Evolutionary conservation across 2,113 vertebrate species (phyloP).

Genomic region (Oriolus oriolus): DNA sequence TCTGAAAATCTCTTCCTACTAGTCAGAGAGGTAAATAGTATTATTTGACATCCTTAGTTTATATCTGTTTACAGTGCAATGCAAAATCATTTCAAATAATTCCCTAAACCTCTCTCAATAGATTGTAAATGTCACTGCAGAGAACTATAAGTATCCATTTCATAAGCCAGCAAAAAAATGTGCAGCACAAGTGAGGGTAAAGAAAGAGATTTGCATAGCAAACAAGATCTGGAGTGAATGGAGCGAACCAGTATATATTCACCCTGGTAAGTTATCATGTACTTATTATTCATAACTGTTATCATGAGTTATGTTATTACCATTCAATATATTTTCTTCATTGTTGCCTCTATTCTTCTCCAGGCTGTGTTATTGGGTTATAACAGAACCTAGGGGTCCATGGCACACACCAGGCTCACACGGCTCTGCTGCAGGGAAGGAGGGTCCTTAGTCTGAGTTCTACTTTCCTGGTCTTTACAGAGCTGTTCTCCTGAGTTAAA

Average conservation of each 20-base stretch:
- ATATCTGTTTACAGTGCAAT: neutral
- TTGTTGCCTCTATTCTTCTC: neutral
- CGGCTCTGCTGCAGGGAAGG: neutral
- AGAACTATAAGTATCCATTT: slow-evolving; percentile 8
- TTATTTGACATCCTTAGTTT: neutral
- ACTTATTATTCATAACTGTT: neutral
- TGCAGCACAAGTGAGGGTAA: slow-evolving; percentile 50
- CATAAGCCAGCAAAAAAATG: slow-evolving; percentile 6
- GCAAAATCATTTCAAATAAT: neutral
- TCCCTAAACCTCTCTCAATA: neutral
- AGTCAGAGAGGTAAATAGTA: neutral
- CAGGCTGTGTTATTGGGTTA: neutral
- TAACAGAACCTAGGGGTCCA: neutral
- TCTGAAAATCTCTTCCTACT: neutral
- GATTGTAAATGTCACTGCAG: slow-evolving; percentile 10
- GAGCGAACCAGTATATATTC: slow-evolving; percentile 53
- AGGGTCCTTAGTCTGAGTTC: neutral
- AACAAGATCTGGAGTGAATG: slow-evolving; percentile 70
- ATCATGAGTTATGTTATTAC: neutral
- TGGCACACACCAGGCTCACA: neutral
- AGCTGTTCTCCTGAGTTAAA: neutral
- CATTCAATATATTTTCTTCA: neutral
- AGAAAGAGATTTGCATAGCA: slow-evolving; percentile 11
- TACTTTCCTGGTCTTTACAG: neutral
- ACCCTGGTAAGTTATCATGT: neutral